Evolutionary conservation across 1,140 invertebrate genomes (phyloP).

Genomic region (Neoseiulus cucumeris): DNA sequence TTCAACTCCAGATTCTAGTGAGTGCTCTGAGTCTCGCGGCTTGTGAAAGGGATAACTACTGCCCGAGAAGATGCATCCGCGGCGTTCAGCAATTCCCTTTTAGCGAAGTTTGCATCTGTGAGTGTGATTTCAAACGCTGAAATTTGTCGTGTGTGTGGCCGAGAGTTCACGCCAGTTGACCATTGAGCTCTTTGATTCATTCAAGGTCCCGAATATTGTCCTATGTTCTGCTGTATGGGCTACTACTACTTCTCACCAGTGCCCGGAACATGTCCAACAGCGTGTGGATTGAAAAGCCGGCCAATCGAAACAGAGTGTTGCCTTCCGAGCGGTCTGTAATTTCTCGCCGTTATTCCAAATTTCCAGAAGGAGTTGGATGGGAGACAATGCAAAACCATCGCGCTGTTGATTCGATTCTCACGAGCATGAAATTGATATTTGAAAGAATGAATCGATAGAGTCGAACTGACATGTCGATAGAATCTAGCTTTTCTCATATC

Average conservation of each 20-base stretch:
- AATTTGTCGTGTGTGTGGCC: too few relatives aligned
- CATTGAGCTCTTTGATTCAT: too few relatives aligned
- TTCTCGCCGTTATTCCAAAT: background rate
- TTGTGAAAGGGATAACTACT: background rate
- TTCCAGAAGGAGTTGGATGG: background rate
- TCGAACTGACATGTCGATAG: background rate
- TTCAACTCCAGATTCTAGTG: too few relatives aligned
- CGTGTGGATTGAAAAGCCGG: background rate
- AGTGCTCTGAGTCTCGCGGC: too few relatives aligned
- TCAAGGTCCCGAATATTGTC: slow-evolving; percentile 4
- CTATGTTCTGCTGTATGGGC: background rate
- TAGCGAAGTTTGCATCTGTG: background rate
- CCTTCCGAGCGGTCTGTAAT: background rate
- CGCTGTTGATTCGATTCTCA: background rate
- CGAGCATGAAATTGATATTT: background rate
- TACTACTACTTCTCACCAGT: slow-evolving; percentile 3
- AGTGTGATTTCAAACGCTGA: background rate
- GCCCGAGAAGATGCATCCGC: background rate
- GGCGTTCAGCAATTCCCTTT: slow-evolving; percentile 5
- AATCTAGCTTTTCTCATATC: background rate
- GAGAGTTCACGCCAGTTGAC: too few relatives aligned
- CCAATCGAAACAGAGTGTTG: background rate
- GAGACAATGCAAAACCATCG: background rate
- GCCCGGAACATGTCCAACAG: background rate
- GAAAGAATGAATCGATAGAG: background rate